Base-by-base conservation (phyloP, 2,113 vertebrate genomes). In the Lota lota region DNA sequence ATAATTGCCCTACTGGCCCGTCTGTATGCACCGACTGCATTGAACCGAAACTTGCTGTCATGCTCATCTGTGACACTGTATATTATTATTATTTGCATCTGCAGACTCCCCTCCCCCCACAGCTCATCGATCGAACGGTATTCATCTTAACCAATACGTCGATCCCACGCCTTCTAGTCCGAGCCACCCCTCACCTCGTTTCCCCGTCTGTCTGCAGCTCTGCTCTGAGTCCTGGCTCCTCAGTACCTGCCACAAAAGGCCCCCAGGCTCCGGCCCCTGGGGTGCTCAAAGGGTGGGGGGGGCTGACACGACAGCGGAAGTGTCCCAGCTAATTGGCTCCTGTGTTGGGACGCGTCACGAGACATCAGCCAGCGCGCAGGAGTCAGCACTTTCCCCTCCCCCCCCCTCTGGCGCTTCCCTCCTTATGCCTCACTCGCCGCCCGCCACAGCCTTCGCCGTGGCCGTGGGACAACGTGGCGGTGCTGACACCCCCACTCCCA, bases 281-380 rank as follows among this genome's bases (percentile, higher is more conserved):
- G 36, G 36, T 77, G 79, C 86, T 87, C 84, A 70, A 69, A 86
- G 87, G 81, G 83, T 77, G 70, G 56, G 66, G 82, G 83, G 36
- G 6, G 2, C 36, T 40, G 6, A 40, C 11, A 11, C 36, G 6
- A 40, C 36, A 82, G 79, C 85, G 89, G 85, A 87, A 82, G 82
- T 81, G 83, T 87, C 78, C 78, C 58, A 84, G 85, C 85, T 90
- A 90, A 90, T 89, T 89, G 87, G 81, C 88, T 90, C 87, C 86
- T 88, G 85, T 84, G 86, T 88, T 86, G 81, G 80, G 77, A 64
- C 24, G 82, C 83, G 72, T 85, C 85, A 69, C 79, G 72, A 84
- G 86, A 83, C 67, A 5, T 40, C 36, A 40, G 36, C 36, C 36
- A 5, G 5, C 70, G 74, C 83, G 85, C 86, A 78, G 67, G 77